A percentile compares a stretch with the other conserved stretches of the same genome.
These are phyloP conservation scores for Larimichthys polyactis DNA, from an alignment of 2,113 vertebrate species.

Conservation along the genomic window DNA sequence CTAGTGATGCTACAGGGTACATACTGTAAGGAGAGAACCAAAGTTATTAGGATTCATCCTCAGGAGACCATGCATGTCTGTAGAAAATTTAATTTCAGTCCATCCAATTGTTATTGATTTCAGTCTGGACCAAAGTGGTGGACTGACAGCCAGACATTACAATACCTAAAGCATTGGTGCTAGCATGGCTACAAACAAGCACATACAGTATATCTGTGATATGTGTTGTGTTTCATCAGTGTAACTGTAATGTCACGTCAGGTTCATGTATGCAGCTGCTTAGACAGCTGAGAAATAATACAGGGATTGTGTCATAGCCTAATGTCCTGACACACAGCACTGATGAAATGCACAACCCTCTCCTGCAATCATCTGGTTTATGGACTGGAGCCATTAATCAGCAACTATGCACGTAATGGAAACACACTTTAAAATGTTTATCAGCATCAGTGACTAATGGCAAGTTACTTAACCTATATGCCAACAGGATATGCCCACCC, in stretches of 20 bases:
- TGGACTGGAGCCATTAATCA: slow-evolving; percentile 28
- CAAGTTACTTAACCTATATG: slow-evolving; percentile 37
- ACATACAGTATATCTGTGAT: neutral
- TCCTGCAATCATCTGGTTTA: neutral
- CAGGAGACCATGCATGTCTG: neutral
- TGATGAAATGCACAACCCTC: slow-evolving; percentile 12
- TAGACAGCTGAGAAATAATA: slow-evolving; percentile 5
- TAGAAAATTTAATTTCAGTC: neutral
- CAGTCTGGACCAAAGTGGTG: neutral
- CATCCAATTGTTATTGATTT: neutral
- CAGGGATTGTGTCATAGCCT: neutral
- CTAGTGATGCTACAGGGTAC: neutral
- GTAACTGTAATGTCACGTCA: neutral
- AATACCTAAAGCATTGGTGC: neutral
- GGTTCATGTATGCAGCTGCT: neutral
- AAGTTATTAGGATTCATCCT: neutral
- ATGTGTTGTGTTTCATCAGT: neutral
- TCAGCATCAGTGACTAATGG: slow-evolving; percentile 37
- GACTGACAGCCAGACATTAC: neutral
- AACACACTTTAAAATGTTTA: slow-evolving; percentile 17
- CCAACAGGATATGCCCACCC: slow-evolving; percentile 14
- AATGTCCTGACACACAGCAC: neutral
- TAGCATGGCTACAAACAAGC: neutral
- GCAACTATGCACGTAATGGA: slow-evolving; percentile 1
- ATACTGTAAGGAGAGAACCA: neutral